These are phyloP conservation scores for Pithys albifrons DNA, from an alignment of 2,113 vertebrate species.

Conservation along the genomic window DNA sequence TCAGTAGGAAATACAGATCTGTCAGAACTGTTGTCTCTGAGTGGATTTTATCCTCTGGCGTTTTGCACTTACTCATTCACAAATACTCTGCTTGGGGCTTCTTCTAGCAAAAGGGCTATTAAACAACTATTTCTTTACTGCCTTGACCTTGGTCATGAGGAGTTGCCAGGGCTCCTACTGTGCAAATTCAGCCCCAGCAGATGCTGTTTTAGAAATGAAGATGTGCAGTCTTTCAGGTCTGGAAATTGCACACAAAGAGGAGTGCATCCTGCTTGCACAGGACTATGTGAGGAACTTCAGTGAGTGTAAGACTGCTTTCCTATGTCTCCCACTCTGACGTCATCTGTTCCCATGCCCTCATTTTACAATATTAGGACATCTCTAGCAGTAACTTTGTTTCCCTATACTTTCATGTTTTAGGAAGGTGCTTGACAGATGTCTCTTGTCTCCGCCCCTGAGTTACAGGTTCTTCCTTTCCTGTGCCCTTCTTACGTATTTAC, in stretches of 20 bases:
- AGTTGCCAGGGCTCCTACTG: background rate
- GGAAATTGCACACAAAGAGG: background rate
- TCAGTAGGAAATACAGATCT: background rate
- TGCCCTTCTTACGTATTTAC: background rate
- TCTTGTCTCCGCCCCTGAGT: background rate
- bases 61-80: background rate
- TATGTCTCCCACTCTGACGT: accelerated
- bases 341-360: background rate
- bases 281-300: accelerated
- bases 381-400: background rate
- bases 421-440: background rate
- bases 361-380: background rate
- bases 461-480: background rate
- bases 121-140: background rate
- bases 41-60: background rate
- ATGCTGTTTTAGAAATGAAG: background rate
- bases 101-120: background rate
- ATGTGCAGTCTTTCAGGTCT: background rate
- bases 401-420: background rate
- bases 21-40: background rate
- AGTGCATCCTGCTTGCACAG: background rate
- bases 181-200: background rate
- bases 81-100: background rate
- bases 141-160: background rate
- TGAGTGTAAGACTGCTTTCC: background rate